Percentiles rank a stretch among this genome's conserved stretches.
Conservation (phyloP, 2,888 invertebrate genomes). For the Mythimna albipuncta region DNA sequence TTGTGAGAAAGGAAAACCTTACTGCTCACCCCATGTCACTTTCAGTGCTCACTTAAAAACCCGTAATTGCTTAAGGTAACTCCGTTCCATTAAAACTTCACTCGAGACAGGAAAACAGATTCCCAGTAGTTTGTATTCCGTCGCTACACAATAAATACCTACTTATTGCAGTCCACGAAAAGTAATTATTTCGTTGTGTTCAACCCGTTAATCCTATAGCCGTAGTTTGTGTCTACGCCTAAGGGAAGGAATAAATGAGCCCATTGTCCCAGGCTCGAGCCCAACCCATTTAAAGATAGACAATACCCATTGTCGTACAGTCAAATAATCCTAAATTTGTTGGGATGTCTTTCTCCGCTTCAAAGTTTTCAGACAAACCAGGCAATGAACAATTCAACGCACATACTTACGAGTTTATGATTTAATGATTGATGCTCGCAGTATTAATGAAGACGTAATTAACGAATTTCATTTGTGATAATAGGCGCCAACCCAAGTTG, state of each 20-base stretch:
- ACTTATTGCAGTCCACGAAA: constrained; percentile 70
- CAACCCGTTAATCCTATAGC: constrained; percentile 80
- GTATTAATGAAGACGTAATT: constrained; percentile 53
- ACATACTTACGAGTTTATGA: constrained; percentile 64
- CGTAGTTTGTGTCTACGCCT: constrained; percentile 83
- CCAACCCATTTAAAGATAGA: constrained; percentile 85
- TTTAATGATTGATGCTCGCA: constrained; percentile 56
- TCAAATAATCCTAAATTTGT: constrained; percentile 84
- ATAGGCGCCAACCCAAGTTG: no score
- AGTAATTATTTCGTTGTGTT: constrained; percentile 82
- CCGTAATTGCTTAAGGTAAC: constrained; percentile 16
- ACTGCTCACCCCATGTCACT: constrained; percentile 4
- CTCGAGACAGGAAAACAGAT: constrained; percentile 11
- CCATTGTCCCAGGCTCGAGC: constrained; percentile 81
- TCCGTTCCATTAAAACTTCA: constrained; percentile 30
- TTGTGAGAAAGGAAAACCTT: not conserved
- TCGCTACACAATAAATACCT: constrained; percentile 40
- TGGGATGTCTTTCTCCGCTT: constrained; percentile 80
- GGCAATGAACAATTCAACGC: constrained; percentile 70
- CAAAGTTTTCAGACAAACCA: constrained; percentile 75
- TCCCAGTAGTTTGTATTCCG: constrained; percentile 26
- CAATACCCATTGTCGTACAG: constrained; percentile 85
- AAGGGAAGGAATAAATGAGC: constrained; percentile 86
- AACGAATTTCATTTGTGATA: not conserved
- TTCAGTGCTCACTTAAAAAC: constrained; percentile 13